Base-by-base conservation (phyloP, 2,888 invertebrate species). In the Mechanitis mazaeus region DNA sequence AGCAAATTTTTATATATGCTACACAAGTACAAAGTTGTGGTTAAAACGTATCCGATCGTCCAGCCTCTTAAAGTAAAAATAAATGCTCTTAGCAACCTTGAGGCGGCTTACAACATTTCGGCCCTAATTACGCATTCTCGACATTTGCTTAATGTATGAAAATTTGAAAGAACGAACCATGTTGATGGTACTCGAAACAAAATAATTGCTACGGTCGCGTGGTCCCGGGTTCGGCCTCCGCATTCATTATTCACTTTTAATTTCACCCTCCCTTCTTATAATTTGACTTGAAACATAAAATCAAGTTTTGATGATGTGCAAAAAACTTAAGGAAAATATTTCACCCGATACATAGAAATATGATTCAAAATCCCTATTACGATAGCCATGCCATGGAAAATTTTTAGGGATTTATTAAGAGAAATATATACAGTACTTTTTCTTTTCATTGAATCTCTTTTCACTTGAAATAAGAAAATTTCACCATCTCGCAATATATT, bases 161-260 rank as follows among this genome's bases (percentile, higher is more conserved):
- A 86, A 89, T 89, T 87, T 85, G 76, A 86, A 90, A 89, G 87
- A 89, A 87, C 85, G 84, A 83, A 85, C 86, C 85, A 83, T 84
- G 89, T 86, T 88, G 90, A 89, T 89, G 89, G 86, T 80, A 83
- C 90, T 90, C 87, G 80, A 89, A 87, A 89, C 88, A 86, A 88
- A 88, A 89, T 90, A 89, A 90, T 89, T 89, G 87, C 86, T 85
- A 83, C 87, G 86, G 87, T 85, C 85, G 84, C 86, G 82, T 82
- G 85, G 85, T 83, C 85, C 83, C 79, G 79, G 85, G 81, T 84
- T 87, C 80, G 86, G 85, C 83, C 86, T 83, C 83, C 80, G 82
- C 87, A 87, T 88, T 88, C 87, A 88, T 89, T 90, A 90, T 89
- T 89, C 88, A 88, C 88, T 87, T 90, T 88, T 87, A 87, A 87